A percentile compares a stretch with the other conserved stretches of the same genome.
These are phyloP conservation scores for Tenthredo livida DNA, from an alignment of 2,888 invertebrate species.

Conservation along the genomic window DNA sequence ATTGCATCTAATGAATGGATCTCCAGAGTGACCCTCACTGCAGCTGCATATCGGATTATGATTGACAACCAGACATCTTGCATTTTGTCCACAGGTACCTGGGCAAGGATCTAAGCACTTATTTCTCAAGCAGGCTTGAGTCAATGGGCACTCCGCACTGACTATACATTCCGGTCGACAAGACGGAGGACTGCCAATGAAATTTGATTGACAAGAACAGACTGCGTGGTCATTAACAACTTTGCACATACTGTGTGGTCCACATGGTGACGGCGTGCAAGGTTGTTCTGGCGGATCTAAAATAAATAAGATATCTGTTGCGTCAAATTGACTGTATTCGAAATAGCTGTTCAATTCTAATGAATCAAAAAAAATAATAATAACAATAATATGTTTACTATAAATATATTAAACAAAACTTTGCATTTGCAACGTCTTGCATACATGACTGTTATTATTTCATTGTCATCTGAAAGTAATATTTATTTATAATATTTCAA, in stretches of 20 bases:
- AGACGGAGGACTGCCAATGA: conserved; percentile 87
- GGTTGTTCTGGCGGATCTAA: conserved; percentile 73
- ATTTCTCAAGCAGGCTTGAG: conserved; percentile 87
- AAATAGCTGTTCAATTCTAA: background rate
- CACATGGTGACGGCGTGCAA: conserved; percentile 89
- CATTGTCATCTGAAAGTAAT: background rate
- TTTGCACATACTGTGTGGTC: conserved; percentile 87
- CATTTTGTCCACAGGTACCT: conserved; percentile 89
- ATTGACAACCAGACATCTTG: conserved; percentile 89
- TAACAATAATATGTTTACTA: background rate
- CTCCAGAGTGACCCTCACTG: conserved; percentile 86
- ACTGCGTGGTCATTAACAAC: conserved; percentile 85
- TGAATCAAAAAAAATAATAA: background rate
- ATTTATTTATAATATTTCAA: background rate
- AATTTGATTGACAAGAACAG: conserved; percentile 86
- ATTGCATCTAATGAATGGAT: conserved; percentile 84
- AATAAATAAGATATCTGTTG: background rate
- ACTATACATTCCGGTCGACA: conserved; percentile 91
- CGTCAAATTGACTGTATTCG: background rate
- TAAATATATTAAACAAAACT: background rate
- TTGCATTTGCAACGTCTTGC: background rate
- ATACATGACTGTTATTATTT: background rate
- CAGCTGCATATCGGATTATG: conserved; percentile 92
- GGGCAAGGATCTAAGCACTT: conserved; percentile 90
- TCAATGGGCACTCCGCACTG: conserved; percentile 88